Evolutionary conservation across 2,888 invertebrate species (phyloP), one percentile per base, ranked within the genome.

Genomic region (Galerucella calmariensis): DNA sequence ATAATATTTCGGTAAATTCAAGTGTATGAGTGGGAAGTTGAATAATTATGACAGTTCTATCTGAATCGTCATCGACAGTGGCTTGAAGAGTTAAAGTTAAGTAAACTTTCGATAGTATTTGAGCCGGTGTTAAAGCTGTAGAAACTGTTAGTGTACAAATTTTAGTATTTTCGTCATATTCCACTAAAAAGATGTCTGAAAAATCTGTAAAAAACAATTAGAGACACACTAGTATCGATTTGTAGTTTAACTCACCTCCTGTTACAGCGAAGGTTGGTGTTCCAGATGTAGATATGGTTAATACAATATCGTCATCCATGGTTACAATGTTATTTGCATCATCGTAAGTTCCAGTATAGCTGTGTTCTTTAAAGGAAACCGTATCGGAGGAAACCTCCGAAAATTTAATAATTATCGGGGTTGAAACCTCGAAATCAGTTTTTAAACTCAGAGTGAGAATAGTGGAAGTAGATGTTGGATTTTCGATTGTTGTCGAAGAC

Each of bases 331-430:
- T 70, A 4, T 41, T 61, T 53, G 58, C 68, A 67, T 75, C 71
- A 53, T 74, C 70, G 61, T 81, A 82, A 2, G 67, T 77, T 70
- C 78, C 82, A 1, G 71, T 77, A 65, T 80, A 81, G 11, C 77
- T 76, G 61, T 77, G 74, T 20, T 74, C 72, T 35, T 63, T 68
- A 66, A 82, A 82, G 51, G 65, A 66, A 11, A 65, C 46, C 2
- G 20, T 5, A 41, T n/a, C 10, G 4, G 56, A 20, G 11, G 35
- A 41, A 14, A 35, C 65, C 62, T 62, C 51, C 16, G 69, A 2
- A 51, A 78, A 59, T 14, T 77, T 70, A 8, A 80, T 71, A 24
- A 80, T 59, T 10, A 80, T 27, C 3, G 76, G 58, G 3, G 77
- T 70, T 0, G 75, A 62, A 2, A 74, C 73, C 0, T 12, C 61